phyloP scores from a whole-genome alignment of 2,113 vertebrate species.

The Apus apus region DNA sequence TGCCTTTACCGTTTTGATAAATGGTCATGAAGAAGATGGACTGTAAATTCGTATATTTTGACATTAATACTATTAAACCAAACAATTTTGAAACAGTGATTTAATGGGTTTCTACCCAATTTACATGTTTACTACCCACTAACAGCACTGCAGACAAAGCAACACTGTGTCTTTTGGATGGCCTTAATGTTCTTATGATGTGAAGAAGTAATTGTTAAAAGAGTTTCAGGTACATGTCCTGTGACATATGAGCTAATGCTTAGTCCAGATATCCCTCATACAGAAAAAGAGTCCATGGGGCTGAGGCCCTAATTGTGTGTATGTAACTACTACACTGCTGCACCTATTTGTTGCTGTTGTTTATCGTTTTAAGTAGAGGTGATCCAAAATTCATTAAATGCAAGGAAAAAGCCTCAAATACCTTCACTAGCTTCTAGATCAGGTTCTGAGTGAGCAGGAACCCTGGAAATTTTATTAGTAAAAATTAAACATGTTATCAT shows the following conservation, averaged over 20 bases:
- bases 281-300: neutral
- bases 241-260: neutral
- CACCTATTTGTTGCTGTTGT: neutral
- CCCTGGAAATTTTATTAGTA: constrained; percentile 35
- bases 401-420: neutral
- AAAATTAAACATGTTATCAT: constrained; percentile 55
- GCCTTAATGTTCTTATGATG: neutral
- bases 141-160: constrained; percentile 4
- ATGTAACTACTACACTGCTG: neutral
- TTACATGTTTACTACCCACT: constrained; percentile 7
- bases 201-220: neutral
- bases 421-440: neutral
- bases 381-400: neutral
- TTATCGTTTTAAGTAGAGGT: neutral
- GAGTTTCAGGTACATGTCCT: neutral
- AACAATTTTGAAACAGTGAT: constrained; percentile 17
- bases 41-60: neutral
- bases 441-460: neutral
- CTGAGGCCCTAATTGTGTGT: neutral
- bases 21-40: neutral
- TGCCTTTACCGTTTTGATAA: neutral
- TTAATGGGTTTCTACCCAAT: neutral
- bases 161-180: neutral
- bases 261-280: neutral
- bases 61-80: neutral